Evolutionary conservation across 2,888 invertebrate genomes (phyloP).

Genomic region (Lochmaea capreae): DNA sequence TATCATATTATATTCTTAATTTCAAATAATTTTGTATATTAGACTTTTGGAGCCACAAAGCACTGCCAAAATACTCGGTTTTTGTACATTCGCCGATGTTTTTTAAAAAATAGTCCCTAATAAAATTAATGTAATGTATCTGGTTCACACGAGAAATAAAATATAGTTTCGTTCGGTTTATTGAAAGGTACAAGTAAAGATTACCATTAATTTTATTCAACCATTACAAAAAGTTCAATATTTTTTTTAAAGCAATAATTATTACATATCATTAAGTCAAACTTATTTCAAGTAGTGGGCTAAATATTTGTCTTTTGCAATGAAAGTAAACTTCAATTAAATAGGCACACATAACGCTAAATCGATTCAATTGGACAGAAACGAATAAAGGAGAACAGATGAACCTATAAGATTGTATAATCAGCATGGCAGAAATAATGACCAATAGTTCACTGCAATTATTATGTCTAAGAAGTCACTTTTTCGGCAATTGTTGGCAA

Average conservation of each 20-base stretch:
- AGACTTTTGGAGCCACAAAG: conserved; percentile 59
- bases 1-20: conserved; percentile 49
- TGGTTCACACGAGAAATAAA: background rate
- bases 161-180: background rate
- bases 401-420: no score
- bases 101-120: conserved; percentile 15
- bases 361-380: no score
- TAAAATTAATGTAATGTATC: conserved; percentile 13
- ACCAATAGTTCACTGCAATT: no score
- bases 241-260: background rate
- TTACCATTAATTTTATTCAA: background rate
- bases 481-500: no score
- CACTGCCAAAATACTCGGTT: conserved; percentile 61
- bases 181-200: background rate
- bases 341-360: no score
- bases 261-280: background rate
- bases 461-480: no score
- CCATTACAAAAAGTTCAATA: background rate
- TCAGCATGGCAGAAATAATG: no score
- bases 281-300: no score
- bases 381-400: no score
- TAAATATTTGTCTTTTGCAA: no score
- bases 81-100: conserved; percentile 24
- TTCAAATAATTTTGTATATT: conserved; percentile 56
- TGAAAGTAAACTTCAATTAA: no score